Base-by-base conservation (phyloP, 1,140 invertebrate species). In the silkworm (Bombyx mori) region DNA sequence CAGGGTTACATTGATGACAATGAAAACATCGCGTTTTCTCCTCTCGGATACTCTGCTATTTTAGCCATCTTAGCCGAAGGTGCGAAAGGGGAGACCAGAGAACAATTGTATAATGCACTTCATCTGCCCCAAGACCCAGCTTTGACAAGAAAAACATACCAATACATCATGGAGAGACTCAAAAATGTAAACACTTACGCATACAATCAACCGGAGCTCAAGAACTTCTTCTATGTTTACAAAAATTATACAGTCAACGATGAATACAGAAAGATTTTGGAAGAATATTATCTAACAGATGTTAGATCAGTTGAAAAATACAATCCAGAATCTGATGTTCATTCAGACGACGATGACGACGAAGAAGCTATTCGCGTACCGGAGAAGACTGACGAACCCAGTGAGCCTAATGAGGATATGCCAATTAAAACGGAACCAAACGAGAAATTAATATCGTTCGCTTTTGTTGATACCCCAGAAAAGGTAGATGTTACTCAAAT, bases 191-290 rank as follows among this genome's bases (percentile, higher is more conserved):
- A 89, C n/a, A 85, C 89, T 57, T 89, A 88, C 68, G 75, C 87
- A 80, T 77, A 81, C 52, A 82, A 85, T 68, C 78, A 85, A 62
- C 91, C 91, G 10, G 90, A 91, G 62, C 88, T 92, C 63, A 90
- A 91, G 71, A 91, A 90, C 58, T 92, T 88, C 86, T 89, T 92
- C 66, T 92, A 92, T 62, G 88, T 92, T 48, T 92, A 92, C 67
- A 90, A 91, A 66, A 92, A 92, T 57, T 89, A 90, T 64, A 89
- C 89, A 0, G 89, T 91, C 2, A 85, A 90, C 57, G 88, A 91
- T 47, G 88, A 90, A 35, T 92, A 89, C 56, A 91, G 89, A 66
- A 80, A 89, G 62, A 79, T 90, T 54, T 68, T 92, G 35, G 77
- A 88, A 73, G 86, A 90, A 52, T 87, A 89, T 69, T 92, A 91